These are phyloP conservation scores for Thunnus albacares DNA, from an alignment of 2,797 vertebrate genomes.

Conservation along the genomic window DNA sequence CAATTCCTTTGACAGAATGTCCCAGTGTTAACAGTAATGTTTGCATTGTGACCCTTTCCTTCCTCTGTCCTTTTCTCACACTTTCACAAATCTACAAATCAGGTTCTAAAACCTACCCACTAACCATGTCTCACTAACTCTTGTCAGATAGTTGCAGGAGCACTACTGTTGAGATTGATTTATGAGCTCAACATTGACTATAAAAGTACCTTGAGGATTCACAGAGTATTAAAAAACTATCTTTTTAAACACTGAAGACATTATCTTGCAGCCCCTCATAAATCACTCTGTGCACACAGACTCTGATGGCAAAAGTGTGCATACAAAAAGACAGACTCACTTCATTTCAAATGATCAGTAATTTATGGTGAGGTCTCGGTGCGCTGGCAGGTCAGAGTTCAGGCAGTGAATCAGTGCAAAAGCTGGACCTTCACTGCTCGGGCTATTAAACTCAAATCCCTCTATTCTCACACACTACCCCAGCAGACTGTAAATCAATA, in stretches of 20 bases:
- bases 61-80: background rate
- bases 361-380: slow-evolving; percentile 70
- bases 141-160: slow-evolving; percentile 66
- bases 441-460: slow-evolving; percentile 24
- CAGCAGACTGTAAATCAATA: slow-evolving; percentile 44
- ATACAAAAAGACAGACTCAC: slow-evolving; percentile 30
- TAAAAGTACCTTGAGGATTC: slow-evolving; percentile 79
- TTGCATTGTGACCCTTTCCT: background rate
- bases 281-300: slow-evolving; percentile 74
- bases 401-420: slow-evolving; percentile 67
- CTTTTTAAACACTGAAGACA: slow-evolving; percentile 32
- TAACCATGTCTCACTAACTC: slow-evolving; percentile 19
- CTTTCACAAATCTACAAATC: background rate
- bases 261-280: slow-evolving; percentile 59
- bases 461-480: slow-evolving; percentile 18
- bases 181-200: slow-evolving; percentile 74
- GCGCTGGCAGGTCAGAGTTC: slow-evolving; percentile 69
- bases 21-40: background rate
- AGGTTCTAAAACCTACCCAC: slow-evolving; percentile 2
- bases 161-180: slow-evolving; percentile 78
- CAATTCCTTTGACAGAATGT: background rate
- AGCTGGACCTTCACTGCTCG: slow-evolving; percentile 30
- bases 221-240: slow-evolving; percentile 75
- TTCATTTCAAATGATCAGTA: slow-evolving; percentile 72
- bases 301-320: slow-evolving; percentile 13